Conservation (phyloP, 2,113 vertebrate species). For the Lophura nycthemera region DNA sequence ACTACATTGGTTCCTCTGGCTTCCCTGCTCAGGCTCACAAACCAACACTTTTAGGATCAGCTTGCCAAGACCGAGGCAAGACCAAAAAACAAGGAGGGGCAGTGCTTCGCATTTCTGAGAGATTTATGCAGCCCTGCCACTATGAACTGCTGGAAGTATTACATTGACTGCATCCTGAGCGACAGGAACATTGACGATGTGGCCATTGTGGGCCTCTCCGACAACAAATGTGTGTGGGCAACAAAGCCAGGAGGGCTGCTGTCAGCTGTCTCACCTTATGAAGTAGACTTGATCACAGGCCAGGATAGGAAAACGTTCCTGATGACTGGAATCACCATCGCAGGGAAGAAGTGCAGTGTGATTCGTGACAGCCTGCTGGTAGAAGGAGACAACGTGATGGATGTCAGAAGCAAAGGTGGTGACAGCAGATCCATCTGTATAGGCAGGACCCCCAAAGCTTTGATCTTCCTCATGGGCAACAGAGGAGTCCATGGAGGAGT, state of each 20-base stretch:
- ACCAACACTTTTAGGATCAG: background rate
- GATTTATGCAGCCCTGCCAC: background rate
- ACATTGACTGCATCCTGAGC: conserved; percentile 57
- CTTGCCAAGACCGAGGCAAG: background rate
- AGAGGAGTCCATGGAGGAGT: conserved; percentile 63
- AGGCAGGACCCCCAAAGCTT: conserved; percentile 47
- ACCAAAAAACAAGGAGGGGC: background rate
- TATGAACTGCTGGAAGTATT: conserved; percentile 71
- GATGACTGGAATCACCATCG: conserved; percentile 36
- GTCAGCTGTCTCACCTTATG: conserved; percentile 52
- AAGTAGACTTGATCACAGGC: conserved; percentile 67
- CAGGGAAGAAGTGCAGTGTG: conserved; percentile 65
- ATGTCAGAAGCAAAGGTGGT: conserved; percentile 62
- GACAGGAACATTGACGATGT: conserved; percentile 71
- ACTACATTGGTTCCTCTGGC: background rate
- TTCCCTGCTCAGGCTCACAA: background rate
- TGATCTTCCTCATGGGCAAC: conserved; percentile 71
- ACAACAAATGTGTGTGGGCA: conserved; percentile 43
- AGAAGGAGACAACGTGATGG: conserved; percentile 41
- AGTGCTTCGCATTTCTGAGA: background rate
- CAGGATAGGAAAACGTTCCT: conserved; percentile 49
- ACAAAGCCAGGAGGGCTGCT: conserved; percentile 69
- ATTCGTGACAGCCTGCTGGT: conserved; percentile 67
- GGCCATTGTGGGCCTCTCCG: conserved; percentile 49
- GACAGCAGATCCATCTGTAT: conserved; percentile 59